Evolutionary conservation across 2,888 invertebrate species (phyloP).

Genomic region (Leptinotarsa haldemani): DNA sequence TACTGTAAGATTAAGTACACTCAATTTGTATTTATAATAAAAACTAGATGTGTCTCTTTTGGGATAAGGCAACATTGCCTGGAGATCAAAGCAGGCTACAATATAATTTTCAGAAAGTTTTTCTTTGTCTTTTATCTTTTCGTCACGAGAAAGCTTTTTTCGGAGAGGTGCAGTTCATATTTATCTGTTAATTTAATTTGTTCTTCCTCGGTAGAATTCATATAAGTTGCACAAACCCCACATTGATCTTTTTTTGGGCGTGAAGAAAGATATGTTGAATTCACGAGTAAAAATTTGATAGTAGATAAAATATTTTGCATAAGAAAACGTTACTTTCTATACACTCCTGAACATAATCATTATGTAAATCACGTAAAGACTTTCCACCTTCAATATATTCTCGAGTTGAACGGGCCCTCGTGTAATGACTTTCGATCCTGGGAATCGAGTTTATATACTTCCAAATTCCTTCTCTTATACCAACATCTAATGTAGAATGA

Average conservation of each 20-base stretch:
- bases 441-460: slow-evolving; percentile 13
- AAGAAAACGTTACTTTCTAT: slow-evolving; percentile 9
- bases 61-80: too few relatives aligned
- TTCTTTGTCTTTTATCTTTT: too few relatives aligned
- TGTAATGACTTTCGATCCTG: slow-evolving; percentile 9
- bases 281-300: slow-evolving; percentile 23
- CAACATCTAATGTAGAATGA: slow-evolving; percentile 9
- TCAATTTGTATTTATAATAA: too few relatives aligned
- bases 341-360: slow-evolving; percentile 26
- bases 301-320: slow-evolving; percentile 23
- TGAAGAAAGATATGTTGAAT: slow-evolving; percentile 18
- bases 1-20: too few relatives aligned
- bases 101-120: too few relatives aligned
- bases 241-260: slow-evolving; percentile 21
- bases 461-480: neutral
- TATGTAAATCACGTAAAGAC: slow-evolving; percentile 21
- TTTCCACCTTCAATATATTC: slow-evolving; percentile 31
- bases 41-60: too few relatives aligned
- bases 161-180: too few relatives aligned
- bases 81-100: too few relatives aligned
- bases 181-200: too few relatives aligned
- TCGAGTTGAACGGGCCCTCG: slow-evolving; percentile 1
- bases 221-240: slow-evolving; percentile 21
- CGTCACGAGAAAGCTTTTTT: too few relatives aligned
- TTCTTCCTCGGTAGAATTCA: slow-evolving; percentile 2